Evolutionary conservation across 2,888 invertebrate species (phyloP), one percentile per base, ranked within the genome.

Genomic region (Acleris literana): DNA sequence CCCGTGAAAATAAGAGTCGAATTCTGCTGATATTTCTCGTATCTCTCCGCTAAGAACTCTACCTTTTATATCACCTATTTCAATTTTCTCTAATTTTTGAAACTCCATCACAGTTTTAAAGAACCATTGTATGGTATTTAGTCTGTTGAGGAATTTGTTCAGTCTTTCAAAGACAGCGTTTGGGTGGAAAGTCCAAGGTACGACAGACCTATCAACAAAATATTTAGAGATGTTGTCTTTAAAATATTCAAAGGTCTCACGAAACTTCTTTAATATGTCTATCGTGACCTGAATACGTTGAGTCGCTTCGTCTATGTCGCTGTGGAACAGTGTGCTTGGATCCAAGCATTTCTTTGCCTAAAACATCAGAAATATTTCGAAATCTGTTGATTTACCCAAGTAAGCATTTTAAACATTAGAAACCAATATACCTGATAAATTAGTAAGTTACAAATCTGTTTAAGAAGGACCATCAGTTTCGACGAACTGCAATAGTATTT

Each of bases 101-200:
- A 98, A 99, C 88, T 99, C 99, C 71, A 97, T 89, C 11, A 98
- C 97, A 0, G 98, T 98, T 86, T 97, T 95, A 86, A 99, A 98
- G 80, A 99, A 96, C 95, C 96, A 96, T 90, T 95, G 92, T 75
- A 98, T 96, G 0, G 96, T 96, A 58, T 95, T 93, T 16, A 98
- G 82, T 70, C 97, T 93, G 33, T 95, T 95, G 11, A 97, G 82
- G 81, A 98, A 98, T 39, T 94, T 94, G 77, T 97, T 95, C 78
- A 96, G 94, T 71, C 97, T 94, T 75, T 94, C 94, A 82, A 97
- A 97, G 39, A 98, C 96, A 17, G 95, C 94, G 75, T 95, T 96
- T 0, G 96, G 95, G 83, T 97, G 96, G 82, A 98, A 97, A 11
- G 96, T 96, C 98, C 98, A 98, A 0, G 91, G 84, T 9, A 93